Base-by-base conservation (phyloP, 2,888 invertebrate genomes). In the Gonocerus acuteangulatus region DNA sequence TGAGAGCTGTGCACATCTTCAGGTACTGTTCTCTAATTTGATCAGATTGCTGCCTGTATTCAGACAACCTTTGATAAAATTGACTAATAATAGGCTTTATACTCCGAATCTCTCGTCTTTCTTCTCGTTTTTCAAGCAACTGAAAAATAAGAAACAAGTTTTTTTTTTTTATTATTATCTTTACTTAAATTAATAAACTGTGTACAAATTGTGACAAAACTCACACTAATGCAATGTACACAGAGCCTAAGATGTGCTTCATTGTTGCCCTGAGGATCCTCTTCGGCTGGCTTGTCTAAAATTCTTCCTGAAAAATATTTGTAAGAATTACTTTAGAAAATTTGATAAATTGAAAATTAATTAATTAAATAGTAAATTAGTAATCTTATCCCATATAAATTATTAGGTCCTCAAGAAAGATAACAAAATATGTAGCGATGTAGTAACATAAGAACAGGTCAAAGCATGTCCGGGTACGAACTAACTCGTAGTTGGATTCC, bases 31-130 rank as follows among this genome's bases (percentile, higher is more conserved):
- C 77, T 19, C 62, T 70, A 13, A 79, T 70, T 36, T 74, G 71
- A 51, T 78, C 80, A 1, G 91, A 86, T 70, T 89, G 86, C 60
- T 84, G 84, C 74, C 90, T 86, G 60, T 86, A 77, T 57, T 82
- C 80, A 68, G 84, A 82, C 76, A 96, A 82, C 73, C 88, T 83
- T 61, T 87, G 86, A 73, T 96, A 96, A 32, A 90, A 81, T 39
- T 89, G 83, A 65, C 86, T 83, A 27, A 95, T 80, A 1, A 83
- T 78, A 4, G 92, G 89, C 69, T 89, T 89, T 36, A 83, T 82
- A 60, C 86, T 87, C 69, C 89, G 82, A 66, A 86, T 85, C 66
- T 92, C 87, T 72, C 93, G 88, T 71, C 89, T 82, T 70, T 84
- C 81, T 67, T 94, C 82, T 42, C 90, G 74, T 32, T 82, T 78